Base-by-base conservation (phyloP, 2,113 vertebrate genomes). In the Barbus barbus region DNA sequence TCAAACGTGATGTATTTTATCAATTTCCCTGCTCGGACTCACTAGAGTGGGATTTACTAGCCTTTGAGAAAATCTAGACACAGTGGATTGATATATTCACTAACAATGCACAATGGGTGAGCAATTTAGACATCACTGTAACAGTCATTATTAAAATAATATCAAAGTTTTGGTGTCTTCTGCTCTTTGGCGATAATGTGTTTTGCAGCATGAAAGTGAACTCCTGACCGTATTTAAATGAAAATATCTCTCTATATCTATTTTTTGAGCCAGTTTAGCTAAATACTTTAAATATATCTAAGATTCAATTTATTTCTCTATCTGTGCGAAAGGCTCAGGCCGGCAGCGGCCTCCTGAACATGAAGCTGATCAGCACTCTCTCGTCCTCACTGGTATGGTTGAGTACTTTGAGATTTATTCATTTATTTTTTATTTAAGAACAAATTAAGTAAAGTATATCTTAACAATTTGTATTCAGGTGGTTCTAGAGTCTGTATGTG, bases 381-480 rank as follows among this genome's bases (percentile, higher is more conserved):
- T 58, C 8, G 1, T 22, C 20, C 8, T 61, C 61, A 36, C 33
- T 26, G 2, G 11, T 44, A 78, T 61, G 74, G 9, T 36, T 24
- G 5, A 60, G 36, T 67, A 73, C 51, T 72, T 72, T 61, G 41
- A 44, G 58, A 58, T 81, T 5, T 36, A 36, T 20, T 67, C 9
- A 20, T 22, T 22, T 63, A 41, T 41, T 41, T 36, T 82, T 76
- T 73, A 83, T 83, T 86, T 75, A 75, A 80, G 60, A 46, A 44
- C 58, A 80, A 5, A 72, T 75, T 75, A 73, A 26, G 60, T 44
- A 7, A 26, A 28, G 28, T 65, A 78, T 63, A 86, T 83, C 81
- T 46, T 56, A 31, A 28, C 14, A 36, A 84, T 86, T 83, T 78
- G 56, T 74, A 83, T 74, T 74, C 76, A 24, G 7, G 56, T 83